Conservation (phyloP, 2,888 invertebrate species). For the Mesorhabditis spiculigera region DNA sequence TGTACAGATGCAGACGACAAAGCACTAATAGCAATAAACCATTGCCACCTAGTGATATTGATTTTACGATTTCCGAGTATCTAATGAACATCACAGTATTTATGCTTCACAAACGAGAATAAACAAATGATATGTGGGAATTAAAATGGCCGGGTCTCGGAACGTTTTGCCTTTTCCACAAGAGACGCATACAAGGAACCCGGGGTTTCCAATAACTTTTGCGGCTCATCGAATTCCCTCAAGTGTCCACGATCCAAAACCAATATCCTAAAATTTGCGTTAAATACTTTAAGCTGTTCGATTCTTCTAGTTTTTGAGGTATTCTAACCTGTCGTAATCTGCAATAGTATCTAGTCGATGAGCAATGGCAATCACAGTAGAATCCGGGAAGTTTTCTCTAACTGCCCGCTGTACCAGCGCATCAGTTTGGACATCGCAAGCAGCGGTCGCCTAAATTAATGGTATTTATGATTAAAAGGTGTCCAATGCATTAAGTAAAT, state of each 20-base stretch:
- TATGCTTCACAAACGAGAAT: too few species aligned
- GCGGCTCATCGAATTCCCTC: constrained; percentile 60
- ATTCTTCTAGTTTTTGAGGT: neutral
- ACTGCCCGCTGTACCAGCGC: constrained; percentile 66
- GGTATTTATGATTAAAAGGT: neutral
- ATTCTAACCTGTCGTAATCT: constrained; percentile 72
- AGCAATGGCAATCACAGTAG: constrained; percentile 64
- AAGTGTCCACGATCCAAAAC: constrained; percentile 61
- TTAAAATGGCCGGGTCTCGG: too few species aligned
- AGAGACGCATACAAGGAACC: constrained; percentile 59
- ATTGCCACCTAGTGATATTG: too few species aligned
- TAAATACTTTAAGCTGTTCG: neutral
- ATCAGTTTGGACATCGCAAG: constrained; percentile 44
- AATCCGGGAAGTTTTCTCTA: constrained; percentile 77
- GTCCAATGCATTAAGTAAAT: neutral
- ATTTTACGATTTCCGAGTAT: too few species aligned
- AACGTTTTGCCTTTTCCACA: constrained; percentile 56
- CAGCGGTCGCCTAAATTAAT: neutral
- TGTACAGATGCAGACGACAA: too few species aligned
- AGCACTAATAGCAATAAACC: too few species aligned
- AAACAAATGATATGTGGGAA: too few species aligned
- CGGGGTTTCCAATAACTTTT: constrained; percentile 57
- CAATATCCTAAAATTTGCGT: constrained; percentile 58
- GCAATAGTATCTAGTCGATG: constrained; percentile 88
- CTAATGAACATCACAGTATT: too few species aligned